A percentile compares a stretch with the other conserved stretches of the same genome.
phyloP scores from a whole-genome alignment of 2,113 vertebrate species.

The Xenopus tropicalis region DNA sequence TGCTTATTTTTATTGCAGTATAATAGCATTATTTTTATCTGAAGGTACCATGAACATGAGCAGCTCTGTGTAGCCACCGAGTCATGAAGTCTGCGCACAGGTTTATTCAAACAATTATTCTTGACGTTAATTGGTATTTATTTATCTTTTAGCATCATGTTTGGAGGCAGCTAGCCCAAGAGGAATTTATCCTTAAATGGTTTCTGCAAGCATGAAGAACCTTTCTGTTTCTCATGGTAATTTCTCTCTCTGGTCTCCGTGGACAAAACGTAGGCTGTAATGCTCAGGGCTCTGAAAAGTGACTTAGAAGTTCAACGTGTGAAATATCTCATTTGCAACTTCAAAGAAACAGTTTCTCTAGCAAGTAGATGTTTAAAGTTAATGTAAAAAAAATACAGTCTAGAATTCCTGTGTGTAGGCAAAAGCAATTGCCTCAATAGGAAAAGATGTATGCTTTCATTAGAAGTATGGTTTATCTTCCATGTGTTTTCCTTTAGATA shows the following conservation, averaged over 20 bases:
- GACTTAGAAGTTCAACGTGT: no score
- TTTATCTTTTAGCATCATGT: slow-evolving; percentile 21
- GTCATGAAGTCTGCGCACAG: slow-evolving; percentile 11
- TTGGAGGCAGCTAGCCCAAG: slow-evolving; percentile 2
- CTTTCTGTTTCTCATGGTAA: slow-evolving; percentile 26
- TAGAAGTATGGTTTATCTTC: no score
- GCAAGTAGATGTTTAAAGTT: no score
- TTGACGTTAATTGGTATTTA: slow-evolving; percentile 27
- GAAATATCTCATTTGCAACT: no score
- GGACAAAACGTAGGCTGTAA: no score
- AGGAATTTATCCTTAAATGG: slow-evolving; percentile 30
- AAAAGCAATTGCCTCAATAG: no score
- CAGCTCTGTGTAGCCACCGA: neutral
- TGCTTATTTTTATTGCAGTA: neutral
- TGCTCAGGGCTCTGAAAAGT: no score
- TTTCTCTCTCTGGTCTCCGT: slow-evolving; percentile 1
- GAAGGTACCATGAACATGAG: neutral
- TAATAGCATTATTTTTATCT: neutral
- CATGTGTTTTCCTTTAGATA: no score
- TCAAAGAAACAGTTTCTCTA: no score
- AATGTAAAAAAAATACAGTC: no score
- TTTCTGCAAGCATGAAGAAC: slow-evolving; percentile 22
- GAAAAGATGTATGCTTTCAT: no score
- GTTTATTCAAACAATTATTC: slow-evolving; percentile 32
- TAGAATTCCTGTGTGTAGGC: no score